Base-by-base conservation (phyloP, 2,888 invertebrate species). In the Charanyca ferruginea region DNA sequence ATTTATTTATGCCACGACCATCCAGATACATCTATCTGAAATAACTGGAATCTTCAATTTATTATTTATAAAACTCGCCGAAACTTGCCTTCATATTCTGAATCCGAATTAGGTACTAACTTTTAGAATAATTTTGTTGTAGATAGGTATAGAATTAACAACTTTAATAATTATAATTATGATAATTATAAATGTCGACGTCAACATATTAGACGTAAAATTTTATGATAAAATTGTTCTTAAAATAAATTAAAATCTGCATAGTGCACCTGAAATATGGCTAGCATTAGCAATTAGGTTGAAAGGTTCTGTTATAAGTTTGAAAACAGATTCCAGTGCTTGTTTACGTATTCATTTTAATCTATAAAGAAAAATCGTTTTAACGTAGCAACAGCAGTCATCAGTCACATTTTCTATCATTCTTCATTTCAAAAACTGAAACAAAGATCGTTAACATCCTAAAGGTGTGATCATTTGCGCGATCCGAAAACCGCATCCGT, bases 1-100 rank as follows among this genome's bases (percentile, higher is more conserved):
- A 75, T 60, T 58, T 54, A 63, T 64, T 64, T 66, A 69, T 72
- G 59, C 66, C 64, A 73, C 65, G 73, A 77, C 70, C 68, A 70
- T 73, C 68, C 79, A 73, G 62, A 78, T 73, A 53, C 44, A 73
- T 62, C 66, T 54, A 74, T 45, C 22, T 9, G 11, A 66, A 70
- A 72, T 70, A 75, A 70, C 69, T 79, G 73, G 72, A 74, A 76
- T 47, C 53, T 73, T 68, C 70, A 23, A 54, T 45, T 45, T 41
- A 38, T 41, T 62, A 68, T 73, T 61, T 73, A 73, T 53, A 76
- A 42, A 53, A 47, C 41, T 47, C 6, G n/a, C 58, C 48, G 16
- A 45, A 53, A 25, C 18, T 48, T 41, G n/a, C 8, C 16, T 25
- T 9, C 11, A 3, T 38, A 38, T 38, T n/a, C 16, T 38, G 38